These are phyloP conservation scores for Rhabdomys pumilio DNA, from an alignment of 2,797 vertebrate species.

Conservation along the genomic window DNA sequence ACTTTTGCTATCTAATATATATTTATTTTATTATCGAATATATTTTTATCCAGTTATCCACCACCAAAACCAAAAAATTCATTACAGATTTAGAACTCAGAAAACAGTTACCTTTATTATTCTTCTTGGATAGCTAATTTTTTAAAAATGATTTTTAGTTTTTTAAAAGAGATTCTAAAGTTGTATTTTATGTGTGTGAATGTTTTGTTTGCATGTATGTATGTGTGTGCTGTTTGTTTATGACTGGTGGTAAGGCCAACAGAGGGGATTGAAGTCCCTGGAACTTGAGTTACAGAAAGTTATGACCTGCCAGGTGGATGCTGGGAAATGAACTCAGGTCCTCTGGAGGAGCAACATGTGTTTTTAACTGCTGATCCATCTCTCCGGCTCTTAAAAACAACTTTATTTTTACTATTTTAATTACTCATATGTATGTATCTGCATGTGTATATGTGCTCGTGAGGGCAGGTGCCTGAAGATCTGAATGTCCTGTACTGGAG, in stretches of 20 bases:
- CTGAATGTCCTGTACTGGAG: background rate
- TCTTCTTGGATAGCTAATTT: background rate
- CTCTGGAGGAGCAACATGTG: background rate
- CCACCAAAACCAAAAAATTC: background rate
- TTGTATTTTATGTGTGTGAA: background rate
- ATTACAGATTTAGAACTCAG: background rate
- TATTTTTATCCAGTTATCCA: background rate
- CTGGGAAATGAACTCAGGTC: background rate
- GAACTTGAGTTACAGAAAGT: background rate
- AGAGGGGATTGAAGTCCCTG: no score
- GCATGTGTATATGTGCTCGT: background rate
- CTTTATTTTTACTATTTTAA: background rate
- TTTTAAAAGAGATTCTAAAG: background rate
- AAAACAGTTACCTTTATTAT: background rate
- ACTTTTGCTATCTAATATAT: background rate
- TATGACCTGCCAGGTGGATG: background rate
- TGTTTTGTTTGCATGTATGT: background rate
- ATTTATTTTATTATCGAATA: background rate
- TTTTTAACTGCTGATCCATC: background rate
- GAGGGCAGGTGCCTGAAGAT: no score
- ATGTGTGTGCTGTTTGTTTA: background rate
- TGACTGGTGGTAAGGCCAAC: no score
- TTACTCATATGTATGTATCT: background rate
- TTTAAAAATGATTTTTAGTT: background rate
- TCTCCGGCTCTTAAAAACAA: background rate